Evolutionary conservation across 2,797 vertebrate genomes (phyloP).

Genomic region (Smutsia temminckii): DNA sequence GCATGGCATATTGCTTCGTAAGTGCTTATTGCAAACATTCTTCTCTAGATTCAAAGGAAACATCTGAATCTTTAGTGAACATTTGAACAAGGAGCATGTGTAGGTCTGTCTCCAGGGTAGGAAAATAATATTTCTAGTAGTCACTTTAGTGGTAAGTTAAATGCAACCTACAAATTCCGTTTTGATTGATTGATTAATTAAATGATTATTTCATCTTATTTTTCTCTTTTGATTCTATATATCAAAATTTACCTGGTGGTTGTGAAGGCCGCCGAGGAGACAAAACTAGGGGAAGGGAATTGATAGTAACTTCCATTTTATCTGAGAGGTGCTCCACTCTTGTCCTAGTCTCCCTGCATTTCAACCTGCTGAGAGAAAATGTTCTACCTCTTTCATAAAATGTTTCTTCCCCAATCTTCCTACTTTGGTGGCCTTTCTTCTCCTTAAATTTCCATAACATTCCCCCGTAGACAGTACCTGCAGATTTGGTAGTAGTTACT

Average conservation of each 20-base stretch:
- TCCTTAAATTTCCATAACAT: neutral
- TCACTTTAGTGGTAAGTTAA: neutral
- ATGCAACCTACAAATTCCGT: neutral
- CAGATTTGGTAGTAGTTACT: neutral
- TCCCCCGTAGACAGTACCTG: fast-evolving
- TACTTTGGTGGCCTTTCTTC: neutral
- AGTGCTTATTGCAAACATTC: neutral
- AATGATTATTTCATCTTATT: neutral
- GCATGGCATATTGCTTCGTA: neutral
- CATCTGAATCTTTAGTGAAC: neutral
- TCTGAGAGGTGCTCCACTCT: neutral
- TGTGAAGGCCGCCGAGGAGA: neutral
- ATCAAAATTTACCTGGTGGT: neutral
- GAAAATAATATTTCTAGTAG: neutral
- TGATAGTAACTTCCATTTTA: neutral
- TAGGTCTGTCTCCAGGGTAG: neutral
- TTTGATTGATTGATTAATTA: neutral
- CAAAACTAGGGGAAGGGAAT: neutral
- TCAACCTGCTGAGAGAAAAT: neutral
- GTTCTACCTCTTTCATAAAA: neutral
- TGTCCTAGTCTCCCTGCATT: neutral
- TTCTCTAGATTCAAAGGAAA: neutral
- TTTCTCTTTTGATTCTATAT: neutral
- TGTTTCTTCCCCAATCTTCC: neutral
- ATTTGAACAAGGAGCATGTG: neutral